Evolutionary conservation across 2,888 invertebrate species (phyloP).

Genomic region (Emmelina monodactyla): DNA sequence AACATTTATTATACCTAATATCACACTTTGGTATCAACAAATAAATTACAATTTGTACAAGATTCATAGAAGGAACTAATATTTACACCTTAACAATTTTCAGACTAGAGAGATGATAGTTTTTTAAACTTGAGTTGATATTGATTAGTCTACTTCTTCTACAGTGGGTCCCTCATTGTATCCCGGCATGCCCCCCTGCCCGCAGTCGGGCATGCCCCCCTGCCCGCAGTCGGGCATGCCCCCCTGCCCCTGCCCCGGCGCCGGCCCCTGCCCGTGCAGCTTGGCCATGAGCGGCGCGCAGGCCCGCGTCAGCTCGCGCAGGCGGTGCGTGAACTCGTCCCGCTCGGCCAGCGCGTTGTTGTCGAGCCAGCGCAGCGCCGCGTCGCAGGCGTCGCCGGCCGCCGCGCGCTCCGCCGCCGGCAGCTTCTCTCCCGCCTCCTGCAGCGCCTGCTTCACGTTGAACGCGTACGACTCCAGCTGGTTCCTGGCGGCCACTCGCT

Average conservation of each 20-base stretch:
- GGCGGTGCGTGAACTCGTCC: constrained; percentile 69
- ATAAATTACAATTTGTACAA: no score
- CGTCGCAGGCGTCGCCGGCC: constrained; percentile 59
- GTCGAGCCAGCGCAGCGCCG: constrained; percentile 75
- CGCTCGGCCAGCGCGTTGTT: constrained; percentile 70
- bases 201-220: constrained; percentile 7
- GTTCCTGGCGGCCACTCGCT: constrained; percentile 74
- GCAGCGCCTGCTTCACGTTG: constrained; percentile 72
- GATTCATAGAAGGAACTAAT: constrained; percentile 4
- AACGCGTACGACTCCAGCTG: constrained; percentile 76
- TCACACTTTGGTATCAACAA: not conserved
- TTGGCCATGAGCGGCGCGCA: constrained; percentile 68
- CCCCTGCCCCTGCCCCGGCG: constrained; percentile 18
- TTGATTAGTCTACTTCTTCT: constrained; percentile 32
- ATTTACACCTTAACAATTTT: not conserved
- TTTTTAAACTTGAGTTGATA: constrained; percentile 1
- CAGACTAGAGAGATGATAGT: not conserved
- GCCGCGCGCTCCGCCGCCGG: constrained; percentile 71
- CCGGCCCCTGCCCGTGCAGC: constrained; percentile 48
- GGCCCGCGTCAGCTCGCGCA: constrained; percentile 65
- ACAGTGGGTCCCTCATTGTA: constrained; percentile 29
- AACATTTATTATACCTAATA: not conserved
- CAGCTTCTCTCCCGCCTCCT: constrained; percentile 69
- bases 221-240: constrained; percentile 14
- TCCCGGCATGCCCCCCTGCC: constrained; percentile 2